A percentile compares a stretch with the other conserved stretches of the same genome.
Evolutionary conservation across 2,113 vertebrate genomes (phyloP).

Genomic region (Verasper variegatus): DNA sequence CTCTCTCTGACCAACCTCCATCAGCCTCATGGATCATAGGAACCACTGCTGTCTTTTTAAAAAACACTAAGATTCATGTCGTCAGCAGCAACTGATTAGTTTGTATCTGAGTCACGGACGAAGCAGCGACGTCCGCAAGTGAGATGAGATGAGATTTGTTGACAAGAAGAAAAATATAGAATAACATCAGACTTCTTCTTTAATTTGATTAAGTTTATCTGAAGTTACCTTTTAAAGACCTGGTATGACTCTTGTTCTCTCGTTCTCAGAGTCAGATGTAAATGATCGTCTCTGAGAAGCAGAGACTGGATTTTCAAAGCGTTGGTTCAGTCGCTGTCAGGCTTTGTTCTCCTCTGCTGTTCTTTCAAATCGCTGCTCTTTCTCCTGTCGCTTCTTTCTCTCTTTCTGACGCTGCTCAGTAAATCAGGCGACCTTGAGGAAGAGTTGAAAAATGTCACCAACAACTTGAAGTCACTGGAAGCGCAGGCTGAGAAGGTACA

Average conservation of each 20-base stretch:
- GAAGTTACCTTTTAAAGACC: too few species aligned
- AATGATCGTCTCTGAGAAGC: too few species aligned
- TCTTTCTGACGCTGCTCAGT: conserved; percentile 79
- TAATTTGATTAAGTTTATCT: too few species aligned
- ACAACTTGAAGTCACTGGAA: conserved; percentile 99
- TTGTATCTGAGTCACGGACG: not conserved
- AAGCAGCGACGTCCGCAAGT: too few species aligned
- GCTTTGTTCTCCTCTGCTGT: conserved; percentile 45
- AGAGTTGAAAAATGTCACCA: conserved; percentile 99
- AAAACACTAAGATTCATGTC: too few species aligned
- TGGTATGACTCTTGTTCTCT: too few species aligned
- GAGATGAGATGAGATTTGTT: not conserved
- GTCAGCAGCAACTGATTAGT: too few species aligned
- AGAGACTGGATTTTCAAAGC: too few species aligned
- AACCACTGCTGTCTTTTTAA: too few species aligned
- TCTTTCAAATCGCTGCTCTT: conserved; percentile 70
- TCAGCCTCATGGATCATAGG: too few species aligned
- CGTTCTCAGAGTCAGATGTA: too few species aligned
- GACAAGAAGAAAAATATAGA: not conserved
- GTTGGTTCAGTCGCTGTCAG: not conserved
- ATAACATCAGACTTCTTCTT: not conserved
- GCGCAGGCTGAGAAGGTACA: conserved; percentile 98
- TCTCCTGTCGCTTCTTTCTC: conserved; percentile 10
- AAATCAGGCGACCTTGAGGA: conserved; percentile 99
- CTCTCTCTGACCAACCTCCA: too few species aligned